These are phyloP conservation scores for Nebria salina DNA, from an alignment of 2,888 invertebrate species.

Conservation along the genomic window DNA sequence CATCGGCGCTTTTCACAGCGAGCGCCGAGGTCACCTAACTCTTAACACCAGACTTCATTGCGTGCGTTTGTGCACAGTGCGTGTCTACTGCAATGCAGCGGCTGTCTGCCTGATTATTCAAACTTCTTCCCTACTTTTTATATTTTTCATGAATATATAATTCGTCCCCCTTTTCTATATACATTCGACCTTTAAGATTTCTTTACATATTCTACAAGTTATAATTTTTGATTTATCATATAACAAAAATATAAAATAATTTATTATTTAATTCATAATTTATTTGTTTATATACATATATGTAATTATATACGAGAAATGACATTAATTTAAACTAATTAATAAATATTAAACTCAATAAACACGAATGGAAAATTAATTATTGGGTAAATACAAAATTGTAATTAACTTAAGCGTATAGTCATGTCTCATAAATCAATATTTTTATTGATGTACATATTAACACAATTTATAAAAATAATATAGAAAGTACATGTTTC, in stretches of 20 bases:
- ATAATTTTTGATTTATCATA: neutral
- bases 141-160: neutral
- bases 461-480: too few species aligned
- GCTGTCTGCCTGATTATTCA: neutral
- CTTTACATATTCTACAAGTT: neutral
- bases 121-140: conserved; percentile 5
- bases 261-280: neutral
- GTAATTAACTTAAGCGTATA: too few species aligned
- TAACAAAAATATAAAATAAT: neutral
- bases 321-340: neutral
- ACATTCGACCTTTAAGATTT: neutral
- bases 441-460: too few species aligned
- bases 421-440: too few species aligned
- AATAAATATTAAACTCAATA: too few species aligned
- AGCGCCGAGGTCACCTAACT: conserved; percentile 60
- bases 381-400: too few species aligned
- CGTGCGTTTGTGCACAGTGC: conserved; percentile 25
- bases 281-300: neutral
- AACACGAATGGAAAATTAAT: too few species aligned
- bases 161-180: neutral
- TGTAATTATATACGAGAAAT: neutral
- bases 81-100: conserved; percentile 15
- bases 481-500: too few species aligned
- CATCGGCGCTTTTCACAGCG: conserved; percentile 52
- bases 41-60: conserved; percentile 15